Base-by-base conservation (phyloP, 2,113 vertebrate species). In the Clinocottus analis region DNA sequence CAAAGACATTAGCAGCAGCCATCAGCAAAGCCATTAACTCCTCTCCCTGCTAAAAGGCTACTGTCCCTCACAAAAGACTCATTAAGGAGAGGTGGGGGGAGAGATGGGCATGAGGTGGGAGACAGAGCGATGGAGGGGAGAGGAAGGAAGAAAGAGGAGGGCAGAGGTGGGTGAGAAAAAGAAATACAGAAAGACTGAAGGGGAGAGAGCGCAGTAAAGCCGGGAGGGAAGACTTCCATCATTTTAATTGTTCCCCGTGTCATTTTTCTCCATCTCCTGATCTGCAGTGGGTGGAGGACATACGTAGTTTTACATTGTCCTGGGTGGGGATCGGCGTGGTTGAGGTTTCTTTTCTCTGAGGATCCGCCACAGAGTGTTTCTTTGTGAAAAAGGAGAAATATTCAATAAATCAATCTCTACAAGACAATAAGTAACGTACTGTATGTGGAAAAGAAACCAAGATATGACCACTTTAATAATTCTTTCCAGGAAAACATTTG, bases 21-120 rank as follows among this genome's bases (percentile, higher is more conserved):
- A 92, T 92, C 87, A 90, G 81, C 75, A 47, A 68, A 85, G 89
- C 91, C 87, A 91, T 91, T 93, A 91, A 82, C 85, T 85, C 75
- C 49, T 85, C 58, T 84, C 73, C 23, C 79, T 63, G 66, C 85
- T 91, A 89, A 91, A 93, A 93, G 86, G 81, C 82, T 72, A 83
- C 79, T 74, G 87, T 90, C 89, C 85, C 87, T 90, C 89, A 87
- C 80, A 87, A 87, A 58, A 90, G 90, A 92, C 81, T 85, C 90
- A 89, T 93, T 91, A 89, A 45, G 65, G 61, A 73, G 77, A 80
- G 72, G 76, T 60, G 77, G 53, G 51, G 23, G 71, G 69, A 62
- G 60, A 59, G 59, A 80, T 37, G 58, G 29, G 56, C 55, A 71
- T 45, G 67, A 35, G 35, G 33, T n/a, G 49, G n/a, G 68, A 88